A percentile compares a stretch with the other conserved stretches of the same genome.
Conservation (phyloP, 1,140 invertebrate genomes). For the Drosophila virilis region DNA sequence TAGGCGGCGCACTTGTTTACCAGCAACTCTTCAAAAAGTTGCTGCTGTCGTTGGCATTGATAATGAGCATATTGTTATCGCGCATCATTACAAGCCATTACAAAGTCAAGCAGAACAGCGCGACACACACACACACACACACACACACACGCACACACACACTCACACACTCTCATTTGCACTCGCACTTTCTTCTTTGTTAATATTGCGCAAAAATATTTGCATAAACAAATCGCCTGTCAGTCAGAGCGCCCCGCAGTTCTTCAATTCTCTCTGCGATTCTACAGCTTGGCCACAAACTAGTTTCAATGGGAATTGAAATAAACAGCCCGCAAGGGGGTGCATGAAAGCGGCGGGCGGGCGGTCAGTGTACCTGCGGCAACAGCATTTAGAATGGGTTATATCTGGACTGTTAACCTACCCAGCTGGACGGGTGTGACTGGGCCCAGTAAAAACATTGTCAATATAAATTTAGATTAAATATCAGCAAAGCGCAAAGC, state of each 20-base stretch:
- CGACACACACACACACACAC: slow-evolving; percentile 8
- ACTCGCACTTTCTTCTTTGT: slow-evolving; percentile 26
- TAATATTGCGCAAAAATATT: slow-evolving; percentile 27
- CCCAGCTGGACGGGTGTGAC: slow-evolving; percentile 2
- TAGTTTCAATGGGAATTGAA: slow-evolving; percentile 33
- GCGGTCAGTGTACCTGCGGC: slow-evolving; percentile 16
- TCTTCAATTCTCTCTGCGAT: not conserved
- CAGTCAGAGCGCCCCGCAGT: not conserved
- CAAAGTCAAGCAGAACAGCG: slow-evolving; percentile 32
- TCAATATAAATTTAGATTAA: slow-evolving; percentile 56
- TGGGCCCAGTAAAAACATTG: slow-evolving; percentile 34
- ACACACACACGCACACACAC: not conserved
- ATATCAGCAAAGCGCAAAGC: slow-evolving; percentile 50
- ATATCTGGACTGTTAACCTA: not conserved
- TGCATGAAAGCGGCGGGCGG: not conserved
- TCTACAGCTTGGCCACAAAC: slow-evolving; percentile 13
- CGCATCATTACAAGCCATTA: slow-evolving; percentile 51
- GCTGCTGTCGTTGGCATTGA: slow-evolving; percentile 20
- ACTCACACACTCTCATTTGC: not conserved
- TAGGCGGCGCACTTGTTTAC: slow-evolving; percentile 9
- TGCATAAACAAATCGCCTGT: slow-evolving; percentile 37
- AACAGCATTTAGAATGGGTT: slow-evolving; percentile 2
- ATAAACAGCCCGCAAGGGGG: not conserved
- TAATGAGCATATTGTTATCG: slow-evolving; percentile 46
- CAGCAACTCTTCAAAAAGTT: not conserved